Base-by-base conservation (phyloP, 2,888 invertebrate species). In the Hanleya hanleyi region DNA sequence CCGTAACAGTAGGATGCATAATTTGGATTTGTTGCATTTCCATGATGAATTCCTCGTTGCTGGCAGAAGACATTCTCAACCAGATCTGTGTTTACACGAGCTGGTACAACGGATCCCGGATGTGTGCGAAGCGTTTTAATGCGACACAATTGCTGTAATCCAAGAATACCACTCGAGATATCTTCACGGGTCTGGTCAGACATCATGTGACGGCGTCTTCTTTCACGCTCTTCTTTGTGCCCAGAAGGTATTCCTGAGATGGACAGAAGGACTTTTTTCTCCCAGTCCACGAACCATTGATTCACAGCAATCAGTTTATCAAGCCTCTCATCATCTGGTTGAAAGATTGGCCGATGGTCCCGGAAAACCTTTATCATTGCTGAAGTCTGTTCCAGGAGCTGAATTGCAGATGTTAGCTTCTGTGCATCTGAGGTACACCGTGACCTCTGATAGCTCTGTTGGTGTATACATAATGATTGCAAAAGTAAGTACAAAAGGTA, bases 11-110 rank as follows among this genome's bases (percentile, higher is more conserved):
- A 71, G 18, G 67, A 64, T 26, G 29, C 18, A 26, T 71, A 71
- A n/a, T 66, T 66, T 12, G 71, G 71, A 51, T 71, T 71, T 0
- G 51, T 47, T 33, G 35, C 29, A 33, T 15, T 22, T 3, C 70
- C 70, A 47, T 70, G 62, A 18, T 64, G 22, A 18, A 71, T n/a
- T 9, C 57, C 51, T 12, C 66, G n/a, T 26, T 66, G 71, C 38
- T 71, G 71, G 1, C 49, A 51, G 22, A 71, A 71, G 18, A 61
- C 33, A 18, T 71, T 71, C n/a, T 70, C 65, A 7, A 66, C 33
- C 36, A 62, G 7, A 62, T 62, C 62, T 32, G 33, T 62, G 22
- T 62, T 32, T 7, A 62, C 36, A 7, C 7, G 36, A 9, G 36
- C 26, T 12, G 62, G 62, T 6, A 35, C 22, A 7, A 62, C 22